Base-by-base conservation (phyloP, 2,113 vertebrate species). In the Fukomys damarensis region DNA sequence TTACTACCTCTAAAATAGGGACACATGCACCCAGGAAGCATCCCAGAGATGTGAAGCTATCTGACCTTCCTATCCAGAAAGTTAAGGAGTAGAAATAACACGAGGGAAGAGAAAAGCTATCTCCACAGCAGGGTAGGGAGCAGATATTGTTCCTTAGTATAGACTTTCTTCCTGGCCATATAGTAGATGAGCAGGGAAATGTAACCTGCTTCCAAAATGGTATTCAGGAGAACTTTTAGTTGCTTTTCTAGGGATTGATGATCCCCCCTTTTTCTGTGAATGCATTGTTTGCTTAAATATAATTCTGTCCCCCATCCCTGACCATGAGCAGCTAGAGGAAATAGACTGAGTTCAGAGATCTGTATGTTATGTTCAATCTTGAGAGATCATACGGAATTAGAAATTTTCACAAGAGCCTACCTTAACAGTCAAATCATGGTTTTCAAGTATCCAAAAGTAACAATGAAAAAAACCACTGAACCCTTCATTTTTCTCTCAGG, bases 391-490 rank as follows among this genome's bases (percentile, higher is more conserved):
- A 32, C 61, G 46, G 87, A 92, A 63, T 80, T 81, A 30, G 30
- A 54, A 14, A 72, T 92, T 91, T 91, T 68, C 24, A n/a, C 87
- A 74, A 89, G 95, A 77, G 4, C 66, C n/a, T 65, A n/a, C 54
- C 38, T 91, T 91, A n/a, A 74, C 49, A 28, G n/a, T 91, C 70
- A 72, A 76, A 80, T 63, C 61, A 20, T 68, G n/a, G 41, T 49
- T 97, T 92, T 86, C 32, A 95, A 87, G 59, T 94, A 46, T 54
- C 72, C 38, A 46, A 28, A 93, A 72, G 38, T 72, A 32, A 68
- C 63, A 38, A 9, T 76, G 10, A 74, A 74, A 35, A 35, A 46
- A 46, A 22, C 86, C 41, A 52, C 38, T 63, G 16, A 14, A 87
- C 22, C n/a, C 72, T 61, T 46, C 54, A 49, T n/a, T 93, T 41